Base-by-base conservation (phyloP, 2,888 invertebrate species). In the Cryptus armator region DNA sequence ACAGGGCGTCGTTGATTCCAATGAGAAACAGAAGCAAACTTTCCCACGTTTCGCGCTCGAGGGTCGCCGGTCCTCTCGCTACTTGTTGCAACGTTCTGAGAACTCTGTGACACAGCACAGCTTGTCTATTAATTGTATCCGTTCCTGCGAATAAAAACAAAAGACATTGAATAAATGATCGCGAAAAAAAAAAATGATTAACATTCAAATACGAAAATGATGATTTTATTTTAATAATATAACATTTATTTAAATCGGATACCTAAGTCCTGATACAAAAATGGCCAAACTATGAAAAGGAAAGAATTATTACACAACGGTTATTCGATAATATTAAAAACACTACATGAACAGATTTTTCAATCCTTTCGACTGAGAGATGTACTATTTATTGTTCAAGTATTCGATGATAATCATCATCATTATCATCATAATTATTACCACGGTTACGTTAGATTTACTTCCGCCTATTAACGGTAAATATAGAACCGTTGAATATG, bases 1-100 rank as follows among this genome's bases (percentile, higher is more conserved):
- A 95, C 53, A 99, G 95, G 9, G 98, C 98, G 88, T 99, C 97
- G 91, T 99, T 99, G 48, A 99, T 97, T 44, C 97, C 97, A 84
- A 99, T 95, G 87, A 99, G 95, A 94, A 99, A 97, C 82, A 98
- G 94, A 68, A 99, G 95, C 51, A 99, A 94, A 1, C 98, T 96
- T 91, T 98, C 97, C 99, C 99, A 99, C 7, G 99, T 98, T 88
- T 97, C 97, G 24, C 97, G 95, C 71, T 97, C 97, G 89, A 99
- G 95, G 74, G 95, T 95, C 87, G 95, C 95, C 0, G 97, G 97
- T 81, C 96, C 96, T 90, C 97, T 96, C 9, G 97, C 97, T 7
- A 97, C 96, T 90, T 97, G 96, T 90, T 98, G 98, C 0, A 98
- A 95, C 3, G 98, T 97, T 44, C 98, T 95, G 56, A 99, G 94